Conservation (phyloP, 2,888 invertebrate species). For the Bembecia ichneumoniformis region DNA sequence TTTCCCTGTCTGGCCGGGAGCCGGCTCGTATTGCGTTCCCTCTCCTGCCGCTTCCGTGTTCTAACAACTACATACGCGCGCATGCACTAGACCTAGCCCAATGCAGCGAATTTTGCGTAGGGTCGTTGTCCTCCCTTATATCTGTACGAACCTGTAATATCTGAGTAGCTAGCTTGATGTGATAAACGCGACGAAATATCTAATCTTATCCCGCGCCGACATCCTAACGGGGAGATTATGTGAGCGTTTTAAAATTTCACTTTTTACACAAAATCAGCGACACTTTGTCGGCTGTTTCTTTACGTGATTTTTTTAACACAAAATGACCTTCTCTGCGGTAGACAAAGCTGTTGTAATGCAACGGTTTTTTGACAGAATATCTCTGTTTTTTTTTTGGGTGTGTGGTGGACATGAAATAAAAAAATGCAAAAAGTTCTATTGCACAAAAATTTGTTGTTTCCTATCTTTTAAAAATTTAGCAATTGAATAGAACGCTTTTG, state of each 20-base stretch:
- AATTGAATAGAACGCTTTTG: not conserved
- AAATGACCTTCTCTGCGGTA: not conserved
- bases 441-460: not conserved
- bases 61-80: slow-evolving; percentile 60
- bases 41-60: slow-evolving; percentile 56
- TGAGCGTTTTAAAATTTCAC: slow-evolving; percentile 22
- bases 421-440: not conserved
- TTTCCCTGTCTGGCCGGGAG: slow-evolving; percentile 53
- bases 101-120: slow-evolving; percentile 74
- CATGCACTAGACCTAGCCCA: slow-evolving; percentile 71
- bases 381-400: no score
- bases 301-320: not conserved
- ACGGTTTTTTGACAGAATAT: no score
- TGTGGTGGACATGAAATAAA: not conserved
- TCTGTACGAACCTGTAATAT: slow-evolving; percentile 24
- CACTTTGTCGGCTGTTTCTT: not conserved
- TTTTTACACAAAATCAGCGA: slow-evolving; percentile 38
- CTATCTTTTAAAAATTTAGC: not conserved
- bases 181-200: slow-evolving; percentile 35
- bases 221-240: not conserved
- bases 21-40: slow-evolving; percentile 46
- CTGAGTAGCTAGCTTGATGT: slow-evolving; percentile 15
- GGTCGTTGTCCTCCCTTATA: slow-evolving; percentile 62
- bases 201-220: slow-evolving; percentile 19
- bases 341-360: not conserved